Evolutionary conservation across 2,888 invertebrate species (phyloP).

Genomic region (Lottia gigantea): DNA sequence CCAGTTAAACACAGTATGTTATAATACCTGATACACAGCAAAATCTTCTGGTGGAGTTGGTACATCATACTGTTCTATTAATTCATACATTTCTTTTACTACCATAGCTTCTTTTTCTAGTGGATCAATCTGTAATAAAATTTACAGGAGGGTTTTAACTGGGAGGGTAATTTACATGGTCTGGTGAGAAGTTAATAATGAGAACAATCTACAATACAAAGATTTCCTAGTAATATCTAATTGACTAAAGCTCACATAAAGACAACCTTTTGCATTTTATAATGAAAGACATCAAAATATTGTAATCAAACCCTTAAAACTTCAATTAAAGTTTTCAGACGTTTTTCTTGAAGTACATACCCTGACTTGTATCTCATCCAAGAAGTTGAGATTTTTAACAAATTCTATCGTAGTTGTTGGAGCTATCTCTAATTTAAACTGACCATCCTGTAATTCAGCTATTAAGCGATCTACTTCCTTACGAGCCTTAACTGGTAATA

Average conservation of each 20-base stretch:
- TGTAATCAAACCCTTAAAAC: too few relatives aligned
- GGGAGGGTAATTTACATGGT: too few relatives aligned
- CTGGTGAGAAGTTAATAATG: not conserved
- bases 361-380: conserved; percentile 76
- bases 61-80: conserved; percentile 84
- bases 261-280: too few relatives aligned
- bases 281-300: too few relatives aligned
- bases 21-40: conserved; percentile 65
- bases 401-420: conserved; percentile 80
- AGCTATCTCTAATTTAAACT: conserved; percentile 75
- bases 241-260: too few relatives aligned
- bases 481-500: conserved; percentile 64
- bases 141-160: too few relatives aligned
- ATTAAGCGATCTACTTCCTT: conserved; percentile 68
- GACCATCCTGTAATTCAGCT: conserved; percentile 76
- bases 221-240: too few relatives aligned
- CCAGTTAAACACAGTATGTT: too few relatives aligned
- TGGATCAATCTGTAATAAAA: conserved; percentile 72
- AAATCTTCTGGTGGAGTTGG: conserved; percentile 79
- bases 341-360: conserved; percentile 35
- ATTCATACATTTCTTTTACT: conserved; percentile 83
- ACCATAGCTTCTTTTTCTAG: conserved; percentile 83
- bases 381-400: conserved; percentile 78
- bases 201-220: not conserved
- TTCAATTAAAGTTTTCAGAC: too few relatives aligned